phyloP scores from a whole-genome alignment of 1,140 invertebrate genomes.

The Brachionus calyciflorus region DNA sequence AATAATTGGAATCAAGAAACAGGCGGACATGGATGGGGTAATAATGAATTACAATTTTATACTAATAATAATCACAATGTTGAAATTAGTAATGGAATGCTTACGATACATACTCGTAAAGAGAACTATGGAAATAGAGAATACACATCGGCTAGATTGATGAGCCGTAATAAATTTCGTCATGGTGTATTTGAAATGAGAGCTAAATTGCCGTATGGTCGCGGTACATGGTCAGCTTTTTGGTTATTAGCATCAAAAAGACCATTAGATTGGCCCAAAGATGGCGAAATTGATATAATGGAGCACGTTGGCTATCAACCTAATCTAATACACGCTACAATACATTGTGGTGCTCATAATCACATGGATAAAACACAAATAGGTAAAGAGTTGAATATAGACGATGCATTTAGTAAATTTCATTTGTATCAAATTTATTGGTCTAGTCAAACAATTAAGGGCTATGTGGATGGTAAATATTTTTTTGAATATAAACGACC shows the following conservation, averaged over 20 bases:
- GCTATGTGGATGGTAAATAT: neutral
- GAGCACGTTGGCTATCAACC: slow-evolving; percentile 40
- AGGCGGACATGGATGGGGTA: slow-evolving; percentile 47
- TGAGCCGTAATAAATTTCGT: neutral
- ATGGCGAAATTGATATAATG: slow-evolving; percentile 49
- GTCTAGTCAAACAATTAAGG: neutral
- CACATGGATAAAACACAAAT: neutral
- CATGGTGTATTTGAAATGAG: slow-evolving; percentile 46
- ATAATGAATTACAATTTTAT: slow-evolving; percentile 47
- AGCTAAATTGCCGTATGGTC: slow-evolving; percentile 45
- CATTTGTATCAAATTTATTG: slow-evolving; percentile 8
- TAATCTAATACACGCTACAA: neutral
- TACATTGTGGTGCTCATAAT: slow-evolving; percentile 25
- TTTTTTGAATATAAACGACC: slow-evolving; percentile 7
- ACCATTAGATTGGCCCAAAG: slow-evolving; percentile 42
- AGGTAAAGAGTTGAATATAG: neutral
- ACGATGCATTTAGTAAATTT: slow-evolving; percentile 15
- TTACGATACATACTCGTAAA: slow-evolving; percentile 25
- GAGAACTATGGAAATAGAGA: neutral
- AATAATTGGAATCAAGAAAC: slow-evolving; percentile 47
- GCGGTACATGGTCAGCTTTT: slow-evolving; percentile 48
- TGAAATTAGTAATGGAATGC: neutral
- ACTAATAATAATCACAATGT: slow-evolving; percentile 21
- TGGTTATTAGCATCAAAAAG: slow-evolving; percentile 44
- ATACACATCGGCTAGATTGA: slow-evolving; percentile 46